These are phyloP conservation scores for Icerya purchasi DNA, from an alignment of 2,888 invertebrate species.

Conservation along the genomic window DNA sequence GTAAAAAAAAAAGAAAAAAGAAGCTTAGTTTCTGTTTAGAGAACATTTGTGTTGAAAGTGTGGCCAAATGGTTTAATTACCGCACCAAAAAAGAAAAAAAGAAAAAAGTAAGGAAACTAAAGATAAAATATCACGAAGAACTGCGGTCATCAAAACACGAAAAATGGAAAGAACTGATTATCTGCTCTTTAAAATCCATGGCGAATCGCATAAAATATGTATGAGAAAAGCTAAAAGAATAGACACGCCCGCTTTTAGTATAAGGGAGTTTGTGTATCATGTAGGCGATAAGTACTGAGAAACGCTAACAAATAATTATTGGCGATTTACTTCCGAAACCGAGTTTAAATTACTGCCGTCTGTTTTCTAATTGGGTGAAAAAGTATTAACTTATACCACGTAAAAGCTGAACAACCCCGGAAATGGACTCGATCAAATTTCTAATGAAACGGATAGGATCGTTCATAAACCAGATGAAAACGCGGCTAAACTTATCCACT, in stretches of 20 bases:
- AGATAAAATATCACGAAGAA: too few relatives aligned
- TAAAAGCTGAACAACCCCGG: not conserved
- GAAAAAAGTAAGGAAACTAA: too few relatives aligned
- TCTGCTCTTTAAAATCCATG: not conserved
- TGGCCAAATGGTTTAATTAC: too few relatives aligned
- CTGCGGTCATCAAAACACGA: too few relatives aligned
- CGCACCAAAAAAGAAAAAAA: too few relatives aligned
- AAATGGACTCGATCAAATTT: not conserved
- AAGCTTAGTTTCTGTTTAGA: too few relatives aligned
- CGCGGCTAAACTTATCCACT: not conserved
- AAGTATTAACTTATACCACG: not conserved
- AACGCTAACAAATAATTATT: not conserved
- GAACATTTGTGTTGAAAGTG: too few relatives aligned
- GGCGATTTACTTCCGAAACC: not conserved
- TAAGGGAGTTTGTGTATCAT: not conserved
- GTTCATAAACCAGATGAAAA: not conserved
- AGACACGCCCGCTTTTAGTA: not conserved
- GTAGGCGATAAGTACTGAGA: not conserved
- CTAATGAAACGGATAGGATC: not conserved
- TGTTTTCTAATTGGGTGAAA: not conserved
- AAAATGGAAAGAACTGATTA: too few relatives aligned
- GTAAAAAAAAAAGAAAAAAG: too few relatives aligned
- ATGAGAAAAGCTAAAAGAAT: not conserved
- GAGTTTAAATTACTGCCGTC: not conserved
- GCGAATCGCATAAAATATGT: not conserved